Percentiles rank a stretch among this genome's conserved stretches.
Evolutionary conservation across 2,888 invertebrate genomes (phyloP).

Genomic region (Anthoptus insignis): DNA sequence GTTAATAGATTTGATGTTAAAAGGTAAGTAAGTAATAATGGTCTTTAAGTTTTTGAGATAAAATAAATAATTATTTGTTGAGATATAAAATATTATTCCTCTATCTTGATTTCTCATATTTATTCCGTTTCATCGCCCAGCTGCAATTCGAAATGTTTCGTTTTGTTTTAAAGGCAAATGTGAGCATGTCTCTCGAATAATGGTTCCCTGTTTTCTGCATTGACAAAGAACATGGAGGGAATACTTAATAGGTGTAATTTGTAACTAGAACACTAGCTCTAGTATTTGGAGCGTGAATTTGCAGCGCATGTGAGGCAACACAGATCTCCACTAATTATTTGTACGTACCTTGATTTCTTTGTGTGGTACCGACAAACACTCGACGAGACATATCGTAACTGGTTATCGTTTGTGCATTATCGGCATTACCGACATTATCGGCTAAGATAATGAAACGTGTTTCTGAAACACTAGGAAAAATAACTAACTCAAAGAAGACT

Average conservation of each 20-base stretch:
- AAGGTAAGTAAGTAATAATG: too few species aligned
- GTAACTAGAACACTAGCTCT: constrained; percentile 25
- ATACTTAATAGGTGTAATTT: constrained; percentile 35
- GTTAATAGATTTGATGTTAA: too few species aligned
- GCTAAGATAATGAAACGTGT: too few species aligned
- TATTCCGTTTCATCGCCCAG: constrained; percentile 8
- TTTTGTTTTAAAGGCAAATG: constrained; percentile 20
- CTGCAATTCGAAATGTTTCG: constrained; percentile 17
- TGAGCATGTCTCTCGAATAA: constrained; percentile 31
- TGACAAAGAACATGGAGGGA: constrained; percentile 34
- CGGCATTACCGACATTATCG: too few species aligned
- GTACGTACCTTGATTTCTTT: not conserved
- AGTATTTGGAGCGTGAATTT: constrained; percentile 31
- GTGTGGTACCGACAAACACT: too few species aligned
- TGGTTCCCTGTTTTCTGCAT: constrained; percentile 21
- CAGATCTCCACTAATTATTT: constrained; percentile 1
- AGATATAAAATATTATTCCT: constrained; percentile 15
- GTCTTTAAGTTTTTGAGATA: too few species aligned
- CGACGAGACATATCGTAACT: too few species aligned
- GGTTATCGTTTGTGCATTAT: too few species aligned
- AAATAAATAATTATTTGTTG: too few species aligned
- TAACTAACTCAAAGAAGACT: too few species aligned
- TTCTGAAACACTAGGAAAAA: too few species aligned
- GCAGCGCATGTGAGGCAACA: constrained; percentile 3
- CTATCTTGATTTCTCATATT: not conserved